Evolutionary conservation across 2,888 invertebrate species (phyloP).

Genomic region (Psylliodes chrysocephalus): DNA sequence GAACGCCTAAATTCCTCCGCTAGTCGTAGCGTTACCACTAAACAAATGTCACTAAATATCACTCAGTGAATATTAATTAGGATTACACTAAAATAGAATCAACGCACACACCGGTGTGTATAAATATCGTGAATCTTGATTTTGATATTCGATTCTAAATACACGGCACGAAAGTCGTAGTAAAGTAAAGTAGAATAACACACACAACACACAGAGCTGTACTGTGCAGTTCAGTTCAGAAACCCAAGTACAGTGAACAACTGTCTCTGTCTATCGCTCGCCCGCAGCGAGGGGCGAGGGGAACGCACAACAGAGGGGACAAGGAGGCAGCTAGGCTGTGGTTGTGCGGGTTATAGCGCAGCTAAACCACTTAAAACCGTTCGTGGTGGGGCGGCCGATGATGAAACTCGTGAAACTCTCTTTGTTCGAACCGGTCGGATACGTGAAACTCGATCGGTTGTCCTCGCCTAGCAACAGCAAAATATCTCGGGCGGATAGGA

Average conservation of each 20-base stretch:
- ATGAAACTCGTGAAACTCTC: constrained; percentile 49
- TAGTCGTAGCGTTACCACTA: constrained; percentile 23
- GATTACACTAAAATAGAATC: constrained; percentile 30
- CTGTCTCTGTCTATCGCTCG: constrained; percentile 37
- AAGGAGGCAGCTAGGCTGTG: constrained; percentile 41
- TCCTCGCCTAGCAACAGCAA: constrained; percentile 46
- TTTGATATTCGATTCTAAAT: constrained; percentile 9
- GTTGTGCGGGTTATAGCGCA: constrained; percentile 51
- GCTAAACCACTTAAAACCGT: constrained; percentile 52
- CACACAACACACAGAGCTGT: constrained; percentile 27
- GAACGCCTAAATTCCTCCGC: constrained; percentile 36
- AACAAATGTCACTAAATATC: constrained; percentile 29
- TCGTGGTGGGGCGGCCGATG: constrained; percentile 44
- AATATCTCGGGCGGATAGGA: constrained; percentile 1
- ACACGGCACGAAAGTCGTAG: constrained; percentile 5
- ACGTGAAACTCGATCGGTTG: constrained; percentile 42
- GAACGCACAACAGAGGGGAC: constrained; percentile 29
- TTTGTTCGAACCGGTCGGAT: constrained; percentile 42
- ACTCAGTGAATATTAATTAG: constrained; percentile 32
- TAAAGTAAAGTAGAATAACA: constrained; percentile 15
- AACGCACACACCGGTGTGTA: constrained; percentile 27
- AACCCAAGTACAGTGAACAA: constrained; percentile 40
- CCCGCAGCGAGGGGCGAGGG: constrained; percentile 29
- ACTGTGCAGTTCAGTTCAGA: constrained; percentile 38
- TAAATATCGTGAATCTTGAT: constrained; percentile 21